Percentiles rank a stretch among this genome's conserved stretches.
Evolutionary conservation across 2,888 invertebrate genomes (phyloP).

Genomic region (Apodemia zela): DNA sequence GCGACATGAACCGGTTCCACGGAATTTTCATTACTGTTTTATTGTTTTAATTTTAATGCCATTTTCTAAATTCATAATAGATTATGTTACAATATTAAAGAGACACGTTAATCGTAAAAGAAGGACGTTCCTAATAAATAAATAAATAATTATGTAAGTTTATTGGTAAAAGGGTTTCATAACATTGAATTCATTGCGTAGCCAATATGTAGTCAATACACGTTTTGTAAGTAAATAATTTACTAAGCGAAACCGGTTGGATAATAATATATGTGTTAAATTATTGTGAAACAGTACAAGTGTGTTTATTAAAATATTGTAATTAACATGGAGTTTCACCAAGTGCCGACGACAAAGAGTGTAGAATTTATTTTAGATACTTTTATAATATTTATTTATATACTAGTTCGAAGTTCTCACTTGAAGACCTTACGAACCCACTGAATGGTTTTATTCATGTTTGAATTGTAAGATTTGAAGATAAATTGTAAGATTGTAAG

Average conservation of each 20-base stretch:
- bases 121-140: constrained; percentile 4
- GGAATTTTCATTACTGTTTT: constrained; percentile 68
- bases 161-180: constrained; percentile 2
- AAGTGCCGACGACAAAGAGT: no score
- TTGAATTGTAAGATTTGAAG: not conserved
- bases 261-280: no score
- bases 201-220: not conserved
- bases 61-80: constrained; percentile 16
- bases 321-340: no score
- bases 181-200: not conserved
- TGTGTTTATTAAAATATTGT: no score
- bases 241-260: no score
- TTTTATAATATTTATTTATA: no score
- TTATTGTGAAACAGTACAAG: no score
- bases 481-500: no score
- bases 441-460: not conserved
- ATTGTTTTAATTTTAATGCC: constrained; percentile 51
- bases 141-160: not conserved
- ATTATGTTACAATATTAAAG: constrained; percentile 10
- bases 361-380: no score
- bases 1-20: constrained; percentile 61
- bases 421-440: not conserved
- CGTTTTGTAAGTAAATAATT: not conserved
- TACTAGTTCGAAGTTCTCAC: not conserved
- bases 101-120: not conserved